Evolutionary conservation across 1,140 invertebrate genomes (phyloP).

Genomic region (Stenopsyche tienmushanensis): DNA sequence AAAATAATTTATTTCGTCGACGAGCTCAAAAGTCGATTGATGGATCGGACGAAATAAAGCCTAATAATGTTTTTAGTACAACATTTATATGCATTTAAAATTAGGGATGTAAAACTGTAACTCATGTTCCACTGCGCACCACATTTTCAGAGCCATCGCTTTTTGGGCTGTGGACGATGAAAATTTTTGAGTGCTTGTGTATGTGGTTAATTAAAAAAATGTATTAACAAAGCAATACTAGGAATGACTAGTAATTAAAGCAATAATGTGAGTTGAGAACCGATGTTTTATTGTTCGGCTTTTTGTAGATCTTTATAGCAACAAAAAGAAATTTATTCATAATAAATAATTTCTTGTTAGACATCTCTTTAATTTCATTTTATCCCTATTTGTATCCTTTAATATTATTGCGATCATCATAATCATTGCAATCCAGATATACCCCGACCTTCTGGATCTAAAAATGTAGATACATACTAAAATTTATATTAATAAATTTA

Average conservation of each 20-base stretch:
- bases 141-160: background rate
- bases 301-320: conserved; percentile 12
- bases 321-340: background rate
- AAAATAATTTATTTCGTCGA: background rate
- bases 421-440: too few relatives aligned
- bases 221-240: background rate
- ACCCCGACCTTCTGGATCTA: too few relatives aligned
- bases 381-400: background rate
- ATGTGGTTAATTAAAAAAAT: background rate
- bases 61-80: too few relatives aligned
- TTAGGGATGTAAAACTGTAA: too few relatives aligned
- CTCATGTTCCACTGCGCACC: too few relatives aligned
- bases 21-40: too few relatives aligned
- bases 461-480: too few relatives aligned
- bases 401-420: too few relatives aligned
- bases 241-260: background rate
- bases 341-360: conserved; percentile 22
- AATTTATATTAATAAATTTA: too few relatives aligned
- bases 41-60: too few relatives aligned
- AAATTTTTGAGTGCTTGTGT: background rate
- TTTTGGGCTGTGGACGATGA: background rate
- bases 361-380: background rate
- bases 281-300: background rate
- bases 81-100: too few relatives aligned
- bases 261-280: background rate